Evolutionary conservation across 2,888 invertebrate species (phyloP), one percentile per base, ranked within the genome.

Genomic region (Oscheius sp.): DNA sequence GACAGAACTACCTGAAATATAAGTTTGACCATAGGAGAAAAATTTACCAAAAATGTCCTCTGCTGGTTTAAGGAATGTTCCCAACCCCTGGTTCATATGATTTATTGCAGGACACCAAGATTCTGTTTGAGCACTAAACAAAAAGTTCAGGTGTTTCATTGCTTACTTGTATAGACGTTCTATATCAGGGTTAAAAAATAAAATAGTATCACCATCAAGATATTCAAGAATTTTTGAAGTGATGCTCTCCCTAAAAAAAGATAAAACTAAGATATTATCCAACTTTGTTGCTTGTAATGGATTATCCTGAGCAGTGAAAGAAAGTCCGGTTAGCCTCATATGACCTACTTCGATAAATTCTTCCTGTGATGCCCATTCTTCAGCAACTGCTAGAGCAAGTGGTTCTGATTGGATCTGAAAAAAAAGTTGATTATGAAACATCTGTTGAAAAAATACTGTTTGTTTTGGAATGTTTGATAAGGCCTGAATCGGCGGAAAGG

Each of bases 271-370:
- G 36, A 36, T 9, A 36, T 36, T 36, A 36, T 36, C 77, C 62
- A 47, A 80, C 83, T 75, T 91, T 2, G 90, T 91, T 71, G 92
- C 89, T 79, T 91, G 91, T 78, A 92, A 91, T 5, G 96, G 96
- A 89, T 97, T 97, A 86, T 98, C 98, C 71, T 94, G 88, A 30
- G 92, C 91, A 24, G 94, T 95, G 84, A 93, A 95, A 83, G 93
- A 92, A 33, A 98, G 88, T 0, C 93, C 91, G 12, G 94, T 95
- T 91, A 88, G 81, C 33, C 92, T 88, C 85, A 85, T 85, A 38
- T 75, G 76, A 6, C 79, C 73, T 47, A 75, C 69, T 49, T 71
- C 66, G 8, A 78, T 54, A 32, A 54, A 88, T 28, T 92, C 91
- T 73, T 90, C 90, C 87, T 97, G 96, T 5, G 91, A 89, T 81